Conservation (phyloP, 2,888 invertebrate species). For the Philopedon plagiatum region DNA sequence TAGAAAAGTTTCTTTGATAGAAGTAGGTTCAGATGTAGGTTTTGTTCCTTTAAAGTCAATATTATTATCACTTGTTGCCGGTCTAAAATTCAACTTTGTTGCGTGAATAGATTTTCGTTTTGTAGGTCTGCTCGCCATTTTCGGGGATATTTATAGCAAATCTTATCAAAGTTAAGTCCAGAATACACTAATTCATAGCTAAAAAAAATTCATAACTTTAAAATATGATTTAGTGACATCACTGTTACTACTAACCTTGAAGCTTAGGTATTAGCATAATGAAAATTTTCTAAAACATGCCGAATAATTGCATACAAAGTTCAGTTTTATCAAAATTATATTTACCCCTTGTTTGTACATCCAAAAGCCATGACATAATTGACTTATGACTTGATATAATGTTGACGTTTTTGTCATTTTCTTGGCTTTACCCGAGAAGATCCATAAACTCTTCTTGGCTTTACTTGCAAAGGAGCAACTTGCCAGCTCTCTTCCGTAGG, state of each 20-base stretch:
- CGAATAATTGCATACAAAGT: not conserved
- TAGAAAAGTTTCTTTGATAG: slow-evolving; percentile 84
- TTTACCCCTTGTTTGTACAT: not conserved
- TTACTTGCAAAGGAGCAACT: too few relatives aligned
- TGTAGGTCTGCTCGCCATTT: slow-evolving; percentile 57
- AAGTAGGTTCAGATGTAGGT: slow-evolving; percentile 87
- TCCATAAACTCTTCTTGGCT: too few relatives aligned
- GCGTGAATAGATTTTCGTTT: slow-evolving; percentile 61
- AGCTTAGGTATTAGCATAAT: not conserved
- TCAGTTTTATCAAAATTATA: slow-evolving; percentile 4
- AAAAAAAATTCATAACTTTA: not conserved
- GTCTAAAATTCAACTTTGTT: slow-evolving; percentile 74
- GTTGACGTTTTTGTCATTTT: not conserved
- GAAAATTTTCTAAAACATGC: not conserved
- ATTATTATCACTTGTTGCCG: slow-evolving; percentile 65
- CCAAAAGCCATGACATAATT: slow-evolving; percentile 5
- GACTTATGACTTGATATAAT: too few relatives aligned
- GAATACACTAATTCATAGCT: slow-evolving; percentile 10
- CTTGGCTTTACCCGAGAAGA: too few relatives aligned
- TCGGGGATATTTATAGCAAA: slow-evolving; percentile 11
- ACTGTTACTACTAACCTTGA: not conserved
- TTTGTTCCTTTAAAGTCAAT: slow-evolving; percentile 77
- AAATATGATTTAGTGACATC: not conserved
- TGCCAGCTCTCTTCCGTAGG: too few relatives aligned
- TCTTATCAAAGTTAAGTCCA: not conserved